Evolutionary conservation across 2,113 vertebrate genomes (phyloP), one percentile per base, ranked within the genome.

Genomic region (Panurus biarmicus): DNA sequence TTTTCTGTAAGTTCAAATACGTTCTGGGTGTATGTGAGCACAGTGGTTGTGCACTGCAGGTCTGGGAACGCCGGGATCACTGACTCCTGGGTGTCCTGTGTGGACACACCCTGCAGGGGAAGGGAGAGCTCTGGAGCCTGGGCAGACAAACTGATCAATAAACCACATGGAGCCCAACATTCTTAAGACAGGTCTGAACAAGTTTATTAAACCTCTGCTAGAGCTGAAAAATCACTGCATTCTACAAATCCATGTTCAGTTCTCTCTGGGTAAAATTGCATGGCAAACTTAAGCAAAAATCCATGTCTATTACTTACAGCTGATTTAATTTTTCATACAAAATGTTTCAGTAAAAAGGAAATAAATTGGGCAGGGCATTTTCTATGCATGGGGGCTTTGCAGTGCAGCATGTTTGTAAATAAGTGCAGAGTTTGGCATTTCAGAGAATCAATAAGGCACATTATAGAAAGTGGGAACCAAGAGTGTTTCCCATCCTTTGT

Each of bases 401-500:
- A 83, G 54, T 31, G 47, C 88, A 73, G 48, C 24, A 9, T 62
- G 69, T 61, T 67, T 93, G 70, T 77, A 85, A 96, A 74, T 79
- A 82, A 85, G 67, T 29, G 74, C 88, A 62, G 86, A 78, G 54
- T 75, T 23, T 91, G 88, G 80, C 65, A 56, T 90, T 96, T 62
- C 60, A 85, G 65, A 60, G 81, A 64, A 88, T 94, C 94, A 79
- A 64, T 95, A 90, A 81, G 29, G 44, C 77, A 78, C 40, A 12
- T 82, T 84, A 76, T 7, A 85, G 89, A 67, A 87, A 79, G 60
- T 56, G 47, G 6, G 77, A 88, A 73, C 66, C 87, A 64, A 47
- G 72, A 91, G 75, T 86, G 62, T 92, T 93, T 91, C 69, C 75
- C 58, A 67, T 94, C 54, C 60, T 93, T 91, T 94, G 77, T 89